Percentiles rank a stretch among this genome's conserved stretches.
Evolutionary conservation across 2,888 invertebrate species (phyloP).

Genomic region (Lasioglossum figueresi): DNA sequence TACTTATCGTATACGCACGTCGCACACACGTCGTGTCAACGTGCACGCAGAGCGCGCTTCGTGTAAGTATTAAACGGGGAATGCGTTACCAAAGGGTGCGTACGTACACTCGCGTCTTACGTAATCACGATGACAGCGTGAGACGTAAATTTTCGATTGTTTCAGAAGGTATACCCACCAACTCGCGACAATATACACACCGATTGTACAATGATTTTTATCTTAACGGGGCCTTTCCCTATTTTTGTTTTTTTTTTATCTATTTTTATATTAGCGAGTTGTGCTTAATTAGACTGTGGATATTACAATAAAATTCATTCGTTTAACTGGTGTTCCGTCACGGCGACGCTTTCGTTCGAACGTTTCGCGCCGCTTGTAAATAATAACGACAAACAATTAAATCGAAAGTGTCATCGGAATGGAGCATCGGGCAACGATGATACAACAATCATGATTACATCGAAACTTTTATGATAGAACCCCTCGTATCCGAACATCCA

Average conservation of each 20-base stretch:
- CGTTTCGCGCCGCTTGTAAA: not conserved
- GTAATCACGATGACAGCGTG: not conserved
- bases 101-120: constrained; percentile 9
- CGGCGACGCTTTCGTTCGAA: not conserved
- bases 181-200: constrained; percentile 25
- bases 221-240: not conserved
- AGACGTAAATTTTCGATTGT: constrained; percentile 17
- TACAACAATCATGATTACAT: not conserved
- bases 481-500: not conserved
- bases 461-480: not conserved
- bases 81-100: not conserved
- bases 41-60: not conserved
- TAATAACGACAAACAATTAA: not conserved
- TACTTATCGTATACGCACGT: constrained; percentile 24
- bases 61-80: not conserved
- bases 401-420: not conserved
- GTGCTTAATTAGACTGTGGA: constrained; percentile 5
- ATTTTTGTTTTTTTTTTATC: not conserved
- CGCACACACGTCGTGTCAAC: not conserved
- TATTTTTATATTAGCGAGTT: not conserved
- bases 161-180: constrained; percentile 3
- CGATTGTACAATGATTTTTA: constrained; percentile 42
- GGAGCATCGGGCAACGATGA: not conserved
- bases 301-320: not conserved
- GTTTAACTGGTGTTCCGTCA: not conserved